These are phyloP conservation scores for Pachymerium ferrugineum DNA, from an alignment of 2,888 invertebrate species.

Conservation along the genomic window DNA sequence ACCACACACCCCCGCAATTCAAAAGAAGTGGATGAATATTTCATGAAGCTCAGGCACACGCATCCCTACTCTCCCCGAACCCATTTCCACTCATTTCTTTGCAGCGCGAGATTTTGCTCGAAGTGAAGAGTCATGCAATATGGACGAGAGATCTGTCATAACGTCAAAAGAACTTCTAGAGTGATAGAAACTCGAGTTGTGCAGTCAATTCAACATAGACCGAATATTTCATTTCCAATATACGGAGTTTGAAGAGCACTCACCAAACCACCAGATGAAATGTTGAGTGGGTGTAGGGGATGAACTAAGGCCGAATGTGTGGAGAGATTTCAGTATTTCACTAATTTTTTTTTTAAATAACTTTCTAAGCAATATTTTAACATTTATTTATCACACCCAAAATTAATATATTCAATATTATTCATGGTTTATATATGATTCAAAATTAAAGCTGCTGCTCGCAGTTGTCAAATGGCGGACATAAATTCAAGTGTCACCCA, in stretches of 20 bases:
- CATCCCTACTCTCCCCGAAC: no score
- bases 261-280: not conserved
- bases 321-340: not conserved
- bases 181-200: slow-evolving; percentile 11
- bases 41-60: not conserved
- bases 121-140: slow-evolving; percentile 27
- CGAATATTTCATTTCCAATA: slow-evolving; percentile 21
- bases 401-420: no score
- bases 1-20: slow-evolving; percentile 12
- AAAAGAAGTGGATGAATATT: slow-evolving; percentile 20
- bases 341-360: not conserved
- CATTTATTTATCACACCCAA: no score
- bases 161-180: slow-evolving; percentile 23
- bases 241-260: slow-evolving; percentile 14
- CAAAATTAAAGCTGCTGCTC: no score
- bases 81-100: slow-evolving; percentile 1
- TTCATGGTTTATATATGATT: no score
- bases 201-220: slow-evolving; percentile 7
- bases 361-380: no score
- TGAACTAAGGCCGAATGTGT: not conserved
- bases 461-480: no score
- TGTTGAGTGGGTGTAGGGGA: not conserved
- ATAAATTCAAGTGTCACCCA: not conserved
- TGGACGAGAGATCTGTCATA: slow-evolving; percentile 23
- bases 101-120: not conserved